Conservation (phyloP, 2,888 invertebrate species). For the Physocephala rufipes region DNA sequence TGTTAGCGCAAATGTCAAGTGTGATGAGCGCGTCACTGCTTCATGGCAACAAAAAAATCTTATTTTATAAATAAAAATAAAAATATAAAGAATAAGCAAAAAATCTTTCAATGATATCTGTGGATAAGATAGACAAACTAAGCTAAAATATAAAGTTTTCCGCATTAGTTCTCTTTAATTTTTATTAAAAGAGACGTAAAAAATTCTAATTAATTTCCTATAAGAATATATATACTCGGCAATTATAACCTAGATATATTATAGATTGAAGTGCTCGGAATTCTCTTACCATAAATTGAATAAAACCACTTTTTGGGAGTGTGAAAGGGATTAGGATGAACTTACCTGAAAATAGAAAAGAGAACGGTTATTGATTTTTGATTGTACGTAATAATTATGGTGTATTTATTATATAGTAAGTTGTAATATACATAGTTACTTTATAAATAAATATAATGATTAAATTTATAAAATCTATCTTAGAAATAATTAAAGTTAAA, state of each 20-base stretch:
- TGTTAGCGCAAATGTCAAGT: neutral
- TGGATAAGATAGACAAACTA: neutral
- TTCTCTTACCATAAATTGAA: conserved; percentile 17
- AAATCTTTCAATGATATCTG: neutral
- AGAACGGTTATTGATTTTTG: neutral
- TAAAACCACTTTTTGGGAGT: neutral
- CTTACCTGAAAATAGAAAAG: conserved; percentile 50
- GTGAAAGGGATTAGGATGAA: conserved; percentile 32
- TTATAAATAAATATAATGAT: no score
- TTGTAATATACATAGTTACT: neutral
- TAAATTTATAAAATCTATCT: neutral
- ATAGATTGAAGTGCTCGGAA: conserved; percentile 23
- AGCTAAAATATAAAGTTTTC: neutral
- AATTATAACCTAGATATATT: neutral
- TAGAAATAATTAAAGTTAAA: conserved; percentile 16
- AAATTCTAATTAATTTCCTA: neutral
- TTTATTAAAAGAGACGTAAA: neutral
- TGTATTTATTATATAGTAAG: neutral
- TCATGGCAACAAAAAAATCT: neutral
- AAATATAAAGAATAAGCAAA: no score
- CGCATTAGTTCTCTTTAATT: neutral
- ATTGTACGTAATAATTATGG: no score
- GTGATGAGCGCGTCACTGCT: neutral
- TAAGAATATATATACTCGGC: no score
- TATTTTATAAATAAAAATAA: conserved; percentile 11